Evolutionary conservation across 2,113 vertebrate genomes (phyloP), one percentile per base, ranked within the genome.

Genomic region (Alces alces): DNA sequence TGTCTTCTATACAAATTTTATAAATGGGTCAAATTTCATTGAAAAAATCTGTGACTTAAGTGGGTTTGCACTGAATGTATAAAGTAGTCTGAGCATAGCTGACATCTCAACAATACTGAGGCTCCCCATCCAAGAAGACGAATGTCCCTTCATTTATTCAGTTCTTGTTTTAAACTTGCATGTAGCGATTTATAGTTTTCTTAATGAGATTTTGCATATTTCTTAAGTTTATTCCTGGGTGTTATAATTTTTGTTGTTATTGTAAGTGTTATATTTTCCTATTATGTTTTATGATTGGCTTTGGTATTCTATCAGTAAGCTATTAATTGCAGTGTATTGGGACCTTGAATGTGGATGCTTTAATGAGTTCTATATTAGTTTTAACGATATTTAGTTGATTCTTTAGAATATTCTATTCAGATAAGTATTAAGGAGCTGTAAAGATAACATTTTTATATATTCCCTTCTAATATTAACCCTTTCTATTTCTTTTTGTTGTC

Each of bases 281-380:
- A 54, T 89, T 89, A 10, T 33, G 80, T 55, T 14, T 70, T 89
- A 33, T 60, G 43, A 47, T 13, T 83, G 36, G 17, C 28, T 54
- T 91, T 78, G 78, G 5, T 70, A 39, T 39, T 79, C 28, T 60
- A 11, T 28, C 43, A 45, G n/a, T 43, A 86, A 91, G n/a, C 25
- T 66, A 78, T 4, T 19, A 47, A 76, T 25, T 47, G 4, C 25
- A 57, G n/a, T 58, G 50, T 47, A 86, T 0, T 86, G 21, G 66
- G 60, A 79, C 66, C 39, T 55, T 79, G 61, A 86, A 52, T 57
- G 83, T 33, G 86, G 66, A 73, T 47, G 21, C 47, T 66, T 82
- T 89, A 94, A 89, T 82, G 25, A 93, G n/a, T 58, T 90, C 61
- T 85, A 89, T 94, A 82, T 94, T 73, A 54, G 25, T 90, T 91